phyloP scores from a whole-genome alignment of 2,888 invertebrate genomes.

The Lasius platythorax region DNA sequence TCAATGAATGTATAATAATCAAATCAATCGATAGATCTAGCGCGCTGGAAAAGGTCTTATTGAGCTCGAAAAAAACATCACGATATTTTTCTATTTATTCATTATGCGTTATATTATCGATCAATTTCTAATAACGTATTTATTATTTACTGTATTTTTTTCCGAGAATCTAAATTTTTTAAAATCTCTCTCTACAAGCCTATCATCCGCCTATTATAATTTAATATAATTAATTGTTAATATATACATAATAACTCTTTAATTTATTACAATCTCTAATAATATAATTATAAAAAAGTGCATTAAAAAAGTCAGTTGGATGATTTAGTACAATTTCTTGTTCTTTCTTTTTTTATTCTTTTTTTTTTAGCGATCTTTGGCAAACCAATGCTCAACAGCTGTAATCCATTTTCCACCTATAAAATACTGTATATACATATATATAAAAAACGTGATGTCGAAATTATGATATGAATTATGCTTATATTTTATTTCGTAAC shows the following conservation, averaged over 20 bases:
- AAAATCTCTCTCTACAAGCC: not conserved
- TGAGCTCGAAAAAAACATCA: not conserved
- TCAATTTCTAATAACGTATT: not conserved
- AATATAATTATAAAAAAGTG: not conserved
- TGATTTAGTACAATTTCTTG: not conserved
- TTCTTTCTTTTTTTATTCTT: not conserved
- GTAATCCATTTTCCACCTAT: not conserved
- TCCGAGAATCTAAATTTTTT: not conserved
- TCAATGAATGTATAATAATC: not conserved
- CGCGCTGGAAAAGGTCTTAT: not conserved
- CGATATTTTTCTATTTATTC: slow-evolving; percentile 15
- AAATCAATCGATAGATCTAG: not conserved
- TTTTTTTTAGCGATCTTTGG: not conserved
- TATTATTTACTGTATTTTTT: not conserved
- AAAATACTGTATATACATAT: not conserved
- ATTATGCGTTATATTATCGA: not conserved
- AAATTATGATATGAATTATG: slow-evolving; percentile 26
- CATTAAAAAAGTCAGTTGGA: not conserved
- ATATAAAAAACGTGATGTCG: not conserved
- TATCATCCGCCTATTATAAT: not conserved
- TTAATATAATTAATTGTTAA: slow-evolving; percentile 31
- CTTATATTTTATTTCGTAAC: not conserved
- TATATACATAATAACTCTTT: not conserved
- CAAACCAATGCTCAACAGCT: not conserved
- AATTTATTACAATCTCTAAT: not conserved